Percentiles rank a stretch among this genome's conserved stretches.
Conservation (phyloP, 1,140 invertebrate genomes). For the Panonychus citri region DNA sequence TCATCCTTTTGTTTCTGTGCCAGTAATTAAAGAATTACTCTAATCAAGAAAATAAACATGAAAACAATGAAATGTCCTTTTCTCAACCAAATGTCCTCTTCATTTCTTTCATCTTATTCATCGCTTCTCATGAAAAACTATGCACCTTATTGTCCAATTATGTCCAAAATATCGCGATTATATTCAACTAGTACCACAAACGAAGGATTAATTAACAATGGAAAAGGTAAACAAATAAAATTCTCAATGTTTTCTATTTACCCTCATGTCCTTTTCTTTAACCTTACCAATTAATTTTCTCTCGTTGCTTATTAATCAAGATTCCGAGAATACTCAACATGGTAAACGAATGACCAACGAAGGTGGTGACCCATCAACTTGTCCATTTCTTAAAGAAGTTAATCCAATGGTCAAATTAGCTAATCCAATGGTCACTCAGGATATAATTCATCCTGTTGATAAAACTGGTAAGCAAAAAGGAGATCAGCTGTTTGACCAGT, state of each 20-base stretch:
- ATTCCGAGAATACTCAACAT: too few relatives aligned
- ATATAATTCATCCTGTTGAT: neutral
- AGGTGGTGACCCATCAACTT: neutral
- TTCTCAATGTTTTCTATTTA: too few relatives aligned
- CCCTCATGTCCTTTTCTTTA: neutral
- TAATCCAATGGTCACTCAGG: neutral
- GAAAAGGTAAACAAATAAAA: neutral
- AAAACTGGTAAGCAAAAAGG: neutral
- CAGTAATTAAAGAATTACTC: too few relatives aligned
- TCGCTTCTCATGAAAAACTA: neutral
- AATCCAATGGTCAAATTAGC: neutral
- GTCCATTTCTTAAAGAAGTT: neutral
- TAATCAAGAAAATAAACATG: neutral
- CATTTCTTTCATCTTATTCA: slow-evolving; percentile 3
- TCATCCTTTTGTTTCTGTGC: too few relatives aligned
- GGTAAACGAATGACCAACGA: neutral
- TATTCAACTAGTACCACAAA: neutral
- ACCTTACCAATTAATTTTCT: neutral
- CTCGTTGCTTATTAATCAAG: neutral
- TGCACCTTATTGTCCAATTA: slow-evolving; percentile 3
- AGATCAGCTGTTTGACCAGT: neutral
- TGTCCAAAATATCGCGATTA: neutral
- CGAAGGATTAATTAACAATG: neutral
- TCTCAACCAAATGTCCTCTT: slow-evolving; percentile 4
- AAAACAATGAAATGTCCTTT: slow-evolving; percentile 8